These are phyloP conservation scores for Cyphomyrus discorhynchus DNA, from an alignment of 2,113 vertebrate genomes.

Conservation along the genomic window DNA sequence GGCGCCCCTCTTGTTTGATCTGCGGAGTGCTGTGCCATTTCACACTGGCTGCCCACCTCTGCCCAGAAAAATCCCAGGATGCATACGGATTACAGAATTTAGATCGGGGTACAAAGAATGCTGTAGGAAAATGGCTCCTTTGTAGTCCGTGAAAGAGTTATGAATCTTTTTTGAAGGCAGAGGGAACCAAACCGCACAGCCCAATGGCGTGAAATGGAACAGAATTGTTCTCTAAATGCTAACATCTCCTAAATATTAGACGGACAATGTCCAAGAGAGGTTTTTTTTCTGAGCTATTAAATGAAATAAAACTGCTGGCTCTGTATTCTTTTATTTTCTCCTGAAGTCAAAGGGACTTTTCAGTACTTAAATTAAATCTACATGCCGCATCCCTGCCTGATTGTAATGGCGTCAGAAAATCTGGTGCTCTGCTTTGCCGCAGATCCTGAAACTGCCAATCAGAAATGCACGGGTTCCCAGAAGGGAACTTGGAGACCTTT, in stretches of 20 bases:
- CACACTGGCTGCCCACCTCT: conserved; percentile 26
- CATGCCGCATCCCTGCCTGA: background rate
- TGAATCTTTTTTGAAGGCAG: conserved; percentile 25
- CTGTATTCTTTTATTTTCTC: background rate
- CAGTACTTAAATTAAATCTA: background rate
- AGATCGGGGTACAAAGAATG: conserved; percentile 13
- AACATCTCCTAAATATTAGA: background rate
- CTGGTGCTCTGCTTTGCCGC: background rate
- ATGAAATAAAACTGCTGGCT: background rate
- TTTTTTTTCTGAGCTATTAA: background rate
- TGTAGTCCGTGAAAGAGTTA: conserved; percentile 22
- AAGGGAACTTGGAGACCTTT: background rate
- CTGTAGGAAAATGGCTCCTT: conserved; percentile 15
- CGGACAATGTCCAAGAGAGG: background rate
- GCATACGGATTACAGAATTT: conserved; percentile 25
- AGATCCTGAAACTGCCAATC: background rate
- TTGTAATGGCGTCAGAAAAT: background rate
- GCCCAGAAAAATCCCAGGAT: conserved; percentile 28
- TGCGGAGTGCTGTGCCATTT: conserved; percentile 28
- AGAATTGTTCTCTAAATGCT: background rate
- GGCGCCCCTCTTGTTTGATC: conserved; percentile 33
- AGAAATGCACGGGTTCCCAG: background rate
- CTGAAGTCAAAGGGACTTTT: background rate
- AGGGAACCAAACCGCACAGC: background rate
- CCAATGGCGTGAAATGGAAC: background rate